A percentile compares a stretch with the other conserved stretches of the same genome.
These are phyloP conservation scores for Apodemia duryi DNA, from an alignment of 2,888 invertebrate genomes.

Conservation along the genomic window DNA sequence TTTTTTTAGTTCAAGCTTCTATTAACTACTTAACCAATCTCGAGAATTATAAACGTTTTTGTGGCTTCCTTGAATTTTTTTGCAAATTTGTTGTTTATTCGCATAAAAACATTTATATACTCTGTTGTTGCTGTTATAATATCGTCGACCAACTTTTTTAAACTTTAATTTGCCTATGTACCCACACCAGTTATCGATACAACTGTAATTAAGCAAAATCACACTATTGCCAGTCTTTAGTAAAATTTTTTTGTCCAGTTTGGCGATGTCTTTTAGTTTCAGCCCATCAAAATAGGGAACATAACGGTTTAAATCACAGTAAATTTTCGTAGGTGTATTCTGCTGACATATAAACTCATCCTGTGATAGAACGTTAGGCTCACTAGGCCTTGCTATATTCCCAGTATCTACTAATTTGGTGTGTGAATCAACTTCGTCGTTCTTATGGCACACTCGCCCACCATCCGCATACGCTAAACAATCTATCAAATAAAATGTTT, in stretches of 20 bases:
- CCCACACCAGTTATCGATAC: slow-evolving; percentile 56
- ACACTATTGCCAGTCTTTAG: slow-evolving; percentile 47
- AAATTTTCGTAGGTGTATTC: slow-evolving; percentile 38
- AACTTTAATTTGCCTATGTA: slow-evolving; percentile 43
- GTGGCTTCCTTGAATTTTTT: slow-evolving; percentile 36
- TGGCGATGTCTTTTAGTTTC: slow-evolving; percentile 41
- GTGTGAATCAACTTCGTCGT: slow-evolving; percentile 44
- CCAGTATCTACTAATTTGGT: slow-evolving; percentile 53
- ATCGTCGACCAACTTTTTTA: slow-evolving; percentile 38
- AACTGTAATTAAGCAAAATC: slow-evolving; percentile 44
- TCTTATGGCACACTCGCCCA: slow-evolving; percentile 59
- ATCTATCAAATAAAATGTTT: slow-evolving; percentile 58
- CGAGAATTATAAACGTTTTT: slow-evolving; percentile 39
- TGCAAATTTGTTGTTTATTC: slow-evolving; percentile 62
- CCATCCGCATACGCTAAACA: slow-evolving; percentile 59
- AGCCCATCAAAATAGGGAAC: slow-evolving; percentile 49
- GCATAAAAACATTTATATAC: slow-evolving; percentile 59
- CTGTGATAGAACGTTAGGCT: slow-evolving; percentile 52
- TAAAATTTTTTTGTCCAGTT: slow-evolving; percentile 45
- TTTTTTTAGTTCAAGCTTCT: background rate
- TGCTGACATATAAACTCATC: slow-evolving; percentile 67
- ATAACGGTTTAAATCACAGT: slow-evolving; percentile 55
- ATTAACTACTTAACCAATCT: slow-evolving; percentile 33
- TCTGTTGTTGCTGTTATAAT: slow-evolving; percentile 54
- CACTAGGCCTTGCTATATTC: slow-evolving; percentile 51